Base-by-base conservation (phyloP, 2,888 invertebrate species). In the Dynastes grantii region DNA sequence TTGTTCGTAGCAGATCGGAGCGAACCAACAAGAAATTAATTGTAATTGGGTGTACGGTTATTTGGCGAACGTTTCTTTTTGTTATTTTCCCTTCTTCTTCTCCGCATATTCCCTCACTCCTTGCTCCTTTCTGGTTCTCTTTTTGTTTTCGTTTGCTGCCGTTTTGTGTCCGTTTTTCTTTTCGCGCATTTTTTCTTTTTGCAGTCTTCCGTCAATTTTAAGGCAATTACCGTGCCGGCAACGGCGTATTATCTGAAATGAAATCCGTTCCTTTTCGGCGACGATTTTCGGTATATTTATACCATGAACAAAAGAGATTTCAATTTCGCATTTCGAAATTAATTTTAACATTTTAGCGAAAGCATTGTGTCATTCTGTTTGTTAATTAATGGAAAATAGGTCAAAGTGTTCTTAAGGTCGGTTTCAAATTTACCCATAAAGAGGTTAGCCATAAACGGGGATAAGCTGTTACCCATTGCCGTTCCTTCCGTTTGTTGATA, bases 21-120 rank as follows among this genome's bases (percentile, higher is more conserved):
- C 55, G 68, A 51, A 29, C 16, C 49, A 75, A 75, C 40, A 49
- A 75, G 73, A 75, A 75, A 75, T 75, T 75, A 75, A 75, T 75
- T 75, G 61, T 75, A 75, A 75, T 75, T 75, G 73, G 61, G 22
- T 49, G 61, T 29, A 61, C 73, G 73, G 73, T 61, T 73, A 73
- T 61, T 45, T 58, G 45, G 22, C 40, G 13, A 9, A 13, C n/a
- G 61, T 22, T 68, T 27, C 45, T 13, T 73, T 53, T 68, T 68
- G n/a, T 32, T 68, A 68, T 68, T 71, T 55, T 55, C 70, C 16
- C 16, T 16, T 53, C 16, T 22, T 58, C 55, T 16, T 16, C 55
- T 5, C 2, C 16, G 2, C 53, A 13, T 16, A n/a, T 53, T 53
- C 5, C n/a, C 29, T 70, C 22, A 22, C 55, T 70, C 29, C n/a